Evolutionary conservation across 2,888 invertebrate genomes (phyloP).

Genomic region (Protonemura montana): DNA sequence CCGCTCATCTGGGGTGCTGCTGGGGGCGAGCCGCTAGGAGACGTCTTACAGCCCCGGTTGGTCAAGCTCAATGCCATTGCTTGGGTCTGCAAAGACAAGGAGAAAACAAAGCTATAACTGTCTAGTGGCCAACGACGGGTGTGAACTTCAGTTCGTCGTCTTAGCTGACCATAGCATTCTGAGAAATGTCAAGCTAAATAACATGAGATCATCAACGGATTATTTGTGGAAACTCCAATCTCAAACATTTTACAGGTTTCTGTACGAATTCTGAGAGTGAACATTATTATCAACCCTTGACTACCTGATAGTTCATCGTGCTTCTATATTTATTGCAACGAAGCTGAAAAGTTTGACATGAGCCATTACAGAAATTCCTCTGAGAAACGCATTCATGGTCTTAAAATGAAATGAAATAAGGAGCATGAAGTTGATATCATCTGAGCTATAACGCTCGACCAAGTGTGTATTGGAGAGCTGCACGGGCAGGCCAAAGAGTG

Average conservation of each 20-base stretch:
- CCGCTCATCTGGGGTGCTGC: conserved; percentile 50
- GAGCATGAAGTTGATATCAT: neutral
- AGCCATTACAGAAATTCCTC: neutral
- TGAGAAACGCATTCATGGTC: neutral
- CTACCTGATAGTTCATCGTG: too few relatives aligned
- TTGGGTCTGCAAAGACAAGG: conserved; percentile 52
- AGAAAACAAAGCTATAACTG: too few relatives aligned
- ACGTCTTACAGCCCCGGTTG: conserved; percentile 45
- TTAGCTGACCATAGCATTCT: too few relatives aligned
- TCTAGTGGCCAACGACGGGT: too few relatives aligned
- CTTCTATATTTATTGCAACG: too few relatives aligned
- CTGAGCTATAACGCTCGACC: neutral
- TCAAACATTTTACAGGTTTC: too few relatives aligned
- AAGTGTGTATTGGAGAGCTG: neutral
- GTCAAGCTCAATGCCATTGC: conserved; percentile 52
- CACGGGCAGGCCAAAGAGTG: neutral
- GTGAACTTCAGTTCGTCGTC: too few relatives aligned
- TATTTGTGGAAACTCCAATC: neutral
- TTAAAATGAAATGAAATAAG: neutral
- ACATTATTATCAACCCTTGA: too few relatives aligned
- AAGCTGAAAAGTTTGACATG: neutral
- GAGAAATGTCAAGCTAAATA: too few relatives aligned
- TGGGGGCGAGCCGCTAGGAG: conserved; percentile 58
- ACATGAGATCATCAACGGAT: too few relatives aligned
- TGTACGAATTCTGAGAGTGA: too few relatives aligned